phyloP scores from a whole-genome alignment of 2,113 vertebrate species.

The Tonatia bakeri region DNA sequence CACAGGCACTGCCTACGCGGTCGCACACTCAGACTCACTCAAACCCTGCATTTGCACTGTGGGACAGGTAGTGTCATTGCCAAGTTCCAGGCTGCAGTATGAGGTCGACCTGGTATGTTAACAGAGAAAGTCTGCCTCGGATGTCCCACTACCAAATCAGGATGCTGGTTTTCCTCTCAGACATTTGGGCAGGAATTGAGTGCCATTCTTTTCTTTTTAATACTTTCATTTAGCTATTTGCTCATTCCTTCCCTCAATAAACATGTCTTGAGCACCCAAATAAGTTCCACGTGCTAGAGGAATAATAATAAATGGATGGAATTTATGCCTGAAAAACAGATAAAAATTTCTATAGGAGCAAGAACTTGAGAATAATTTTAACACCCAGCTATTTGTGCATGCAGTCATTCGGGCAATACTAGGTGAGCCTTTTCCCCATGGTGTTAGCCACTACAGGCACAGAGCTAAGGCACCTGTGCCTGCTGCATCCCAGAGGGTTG shows the following conservation, averaged over 20 bases:
- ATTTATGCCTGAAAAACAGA: background rate
- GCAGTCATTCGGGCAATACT: background rate
- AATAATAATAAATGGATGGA: background rate
- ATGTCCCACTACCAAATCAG: too few species aligned
- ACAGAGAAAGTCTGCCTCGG: background rate
- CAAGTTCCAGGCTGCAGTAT: background rate
- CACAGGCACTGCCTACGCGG: background rate
- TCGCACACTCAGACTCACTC: background rate
- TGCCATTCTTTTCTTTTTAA: background rate
- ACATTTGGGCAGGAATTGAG: background rate
- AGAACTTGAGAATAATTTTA: background rate
- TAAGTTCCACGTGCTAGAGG: background rate
- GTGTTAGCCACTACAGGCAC: fast-evolving
- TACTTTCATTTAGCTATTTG: background rate
- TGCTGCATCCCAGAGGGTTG: background rate
- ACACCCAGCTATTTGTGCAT: background rate
- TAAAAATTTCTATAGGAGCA: background rate
- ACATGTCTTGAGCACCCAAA: background rate
- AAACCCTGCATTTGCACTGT: background rate
- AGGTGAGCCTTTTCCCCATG: background rate
- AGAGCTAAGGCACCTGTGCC: background rate
- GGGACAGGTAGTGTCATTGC: background rate
- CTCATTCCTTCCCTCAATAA: background rate
- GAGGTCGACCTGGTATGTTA: fast-evolving
- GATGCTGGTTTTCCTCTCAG: background rate